These are phyloP conservation scores for Euschistus heros DNA, from an alignment of 1,140 invertebrate species.

Conservation along the genomic window DNA sequence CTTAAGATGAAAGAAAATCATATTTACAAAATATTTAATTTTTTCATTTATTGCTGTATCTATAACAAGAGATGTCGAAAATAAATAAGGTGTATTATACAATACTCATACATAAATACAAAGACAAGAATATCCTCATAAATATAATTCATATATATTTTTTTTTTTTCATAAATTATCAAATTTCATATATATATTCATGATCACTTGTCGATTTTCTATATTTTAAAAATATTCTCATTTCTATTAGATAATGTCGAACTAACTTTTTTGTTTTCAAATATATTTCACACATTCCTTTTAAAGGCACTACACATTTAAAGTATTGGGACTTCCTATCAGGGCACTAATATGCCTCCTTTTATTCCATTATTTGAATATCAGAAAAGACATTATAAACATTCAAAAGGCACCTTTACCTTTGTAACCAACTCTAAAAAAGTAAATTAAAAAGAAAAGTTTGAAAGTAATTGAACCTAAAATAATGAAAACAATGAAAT, in stretches of 20 bases:
- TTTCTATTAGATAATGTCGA: slow-evolving; percentile 10
- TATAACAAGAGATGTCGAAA: background rate
- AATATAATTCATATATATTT: background rate
- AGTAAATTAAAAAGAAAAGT: background rate
- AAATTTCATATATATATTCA: slow-evolving; percentile 1
- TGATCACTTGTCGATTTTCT: background rate
- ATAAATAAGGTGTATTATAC: slow-evolving; percentile 17
- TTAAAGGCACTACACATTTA: slow-evolving; percentile 18
- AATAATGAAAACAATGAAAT: background rate
- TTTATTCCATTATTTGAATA: background rate
- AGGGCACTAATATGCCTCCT: background rate
- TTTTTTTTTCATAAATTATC: background rate
- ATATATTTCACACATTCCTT: slow-evolving; percentile 18
- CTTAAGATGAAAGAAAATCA: slow-evolving; percentile 6
- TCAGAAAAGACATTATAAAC: slow-evolving; percentile 6
- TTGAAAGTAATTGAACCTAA: background rate
- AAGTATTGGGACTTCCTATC: slow-evolving; percentile 16
- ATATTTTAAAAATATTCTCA: slow-evolving; percentile 9
- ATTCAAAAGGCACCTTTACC: slow-evolving; percentile 15
- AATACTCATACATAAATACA: slow-evolving; percentile 6
- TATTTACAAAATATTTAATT: slow-evolving; percentile 8
- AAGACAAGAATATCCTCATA: slow-evolving; percentile 1
- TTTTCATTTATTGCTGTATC: background rate
- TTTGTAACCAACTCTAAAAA: background rate
- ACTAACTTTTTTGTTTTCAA: background rate